Evolutionary conservation across 2,113 vertebrate species (phyloP).

Genomic region (Rhinogobius similis): DNA sequence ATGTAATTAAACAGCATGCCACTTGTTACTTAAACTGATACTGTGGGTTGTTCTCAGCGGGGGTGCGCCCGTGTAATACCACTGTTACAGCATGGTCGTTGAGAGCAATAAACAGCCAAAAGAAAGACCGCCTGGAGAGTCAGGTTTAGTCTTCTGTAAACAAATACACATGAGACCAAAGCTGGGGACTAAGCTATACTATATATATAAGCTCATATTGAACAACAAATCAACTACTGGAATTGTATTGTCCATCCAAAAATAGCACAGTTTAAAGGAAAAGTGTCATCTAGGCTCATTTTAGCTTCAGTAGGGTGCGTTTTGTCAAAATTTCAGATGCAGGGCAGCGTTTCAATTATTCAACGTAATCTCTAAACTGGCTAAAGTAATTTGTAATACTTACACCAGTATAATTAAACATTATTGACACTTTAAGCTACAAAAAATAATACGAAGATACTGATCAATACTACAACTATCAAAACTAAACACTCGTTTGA

Average conservation of each 20-base stretch:
- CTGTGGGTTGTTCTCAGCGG: conserved; percentile 9
- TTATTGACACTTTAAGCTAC: too few relatives aligned
- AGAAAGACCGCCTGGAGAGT: conserved; percentile 3
- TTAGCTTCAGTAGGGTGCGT: not conserved
- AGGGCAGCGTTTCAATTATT: too few relatives aligned
- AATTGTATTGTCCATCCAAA: not conserved
- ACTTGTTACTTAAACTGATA: conserved; percentile 44
- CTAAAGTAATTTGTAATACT: too few relatives aligned
- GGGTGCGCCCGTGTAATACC: not conserved
- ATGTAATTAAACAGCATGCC: conserved; percentile 53
- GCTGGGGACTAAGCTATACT: not conserved
- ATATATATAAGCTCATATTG: too few relatives aligned
- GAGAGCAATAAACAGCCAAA: not conserved
- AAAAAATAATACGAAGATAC: too few relatives aligned
- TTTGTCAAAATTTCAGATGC: too few relatives aligned
- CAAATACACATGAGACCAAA: not conserved
- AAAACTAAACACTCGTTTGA: too few relatives aligned
- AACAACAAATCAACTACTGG: not conserved
- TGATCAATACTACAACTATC: too few relatives aligned
- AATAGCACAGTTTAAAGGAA: not conserved
- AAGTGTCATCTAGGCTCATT: not conserved
- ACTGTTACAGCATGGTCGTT: not conserved
- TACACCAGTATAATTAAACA: too few relatives aligned
- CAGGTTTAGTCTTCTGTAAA: not conserved
- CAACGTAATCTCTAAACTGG: too few relatives aligned